Evolutionary conservation across 2,888 invertebrate species (phyloP), one percentile per base, ranked within the genome.

Genomic region (Azorinus chamasolen): DNA sequence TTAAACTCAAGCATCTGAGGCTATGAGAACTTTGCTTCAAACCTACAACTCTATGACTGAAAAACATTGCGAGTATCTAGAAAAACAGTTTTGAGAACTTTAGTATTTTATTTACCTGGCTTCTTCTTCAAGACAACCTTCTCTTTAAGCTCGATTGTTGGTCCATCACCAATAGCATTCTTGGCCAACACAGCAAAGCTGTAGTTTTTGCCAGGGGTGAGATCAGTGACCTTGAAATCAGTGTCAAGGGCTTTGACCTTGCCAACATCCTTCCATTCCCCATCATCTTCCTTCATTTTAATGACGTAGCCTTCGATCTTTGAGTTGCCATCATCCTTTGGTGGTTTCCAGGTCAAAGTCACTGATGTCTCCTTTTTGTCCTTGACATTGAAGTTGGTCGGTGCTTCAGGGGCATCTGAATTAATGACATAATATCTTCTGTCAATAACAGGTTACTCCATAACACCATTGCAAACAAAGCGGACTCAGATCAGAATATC

Each of bases 261-360:
- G 92, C 97, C 96, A 80, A 98, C 97, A 70, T 97, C 95, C 91
- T 98, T 95, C 98, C 98, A 99, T 8, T 97, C 71, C 22, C 77
- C 78, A 50, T 76, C 78, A 45, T 75, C 97, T 65, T 97, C 97
- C 45, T 84, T 85, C 65, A 88, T 73, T 61, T 91, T 91, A 18
- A 93, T 79, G 37, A 87, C 79, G 84, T 92, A 93, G n/a, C 87
- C 89, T 25, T 89, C 91, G 74, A 93, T 87, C 53, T 91, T 90
- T 22, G 91, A 83, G n/a, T 92, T 92, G 16, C 93, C 93, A 76
- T 92, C 89, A 59, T 92, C 90, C 39, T 88, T 85, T 2, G 94
- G 94, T 24, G 93, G 87, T 54, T 90, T 91, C 94, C 94, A 94
- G 63, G 84, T 78, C 53, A 93, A 68, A 27, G 86, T 88, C 59